Percentiles rank a stretch among this genome's conserved stretches.
phyloP scores from a whole-genome alignment of 2,888 invertebrate genomes.

The Stramonita haemastoma region DNA sequence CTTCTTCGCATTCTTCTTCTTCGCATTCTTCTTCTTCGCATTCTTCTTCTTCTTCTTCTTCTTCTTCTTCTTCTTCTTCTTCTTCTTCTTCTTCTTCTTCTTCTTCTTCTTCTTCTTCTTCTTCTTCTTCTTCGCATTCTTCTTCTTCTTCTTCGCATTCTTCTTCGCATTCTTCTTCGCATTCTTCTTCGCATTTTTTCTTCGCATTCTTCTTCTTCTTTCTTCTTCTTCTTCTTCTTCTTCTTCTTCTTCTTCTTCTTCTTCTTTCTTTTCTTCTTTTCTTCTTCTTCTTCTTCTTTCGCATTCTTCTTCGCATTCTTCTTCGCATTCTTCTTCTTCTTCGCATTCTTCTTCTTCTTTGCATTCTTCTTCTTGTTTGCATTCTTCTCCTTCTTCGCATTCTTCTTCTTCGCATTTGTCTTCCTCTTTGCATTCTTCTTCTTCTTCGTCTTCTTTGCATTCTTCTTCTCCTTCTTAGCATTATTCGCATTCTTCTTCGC shows the following conservation, averaged over 20 bases:
- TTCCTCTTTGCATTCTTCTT: too few species aligned
- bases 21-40: not conserved
- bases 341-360: not conserved
- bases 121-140: not conserved
- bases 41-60: not conserved
- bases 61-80: not conserved
- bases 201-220: not conserved
- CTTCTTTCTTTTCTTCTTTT: too few species aligned
- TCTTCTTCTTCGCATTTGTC: too few species aligned
- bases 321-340: not conserved
- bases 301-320: not conserved
- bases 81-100: not conserved
- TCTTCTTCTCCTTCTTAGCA: not conserved
- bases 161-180: not conserved
- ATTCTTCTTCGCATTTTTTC: not conserved
- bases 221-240: not conserved
- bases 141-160: not conserved
- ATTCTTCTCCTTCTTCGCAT: too few species aligned
- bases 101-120: slow-evolving; percentile 7
- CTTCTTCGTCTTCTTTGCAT: too few species aligned
- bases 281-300: not conserved
- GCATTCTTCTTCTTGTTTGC: too few species aligned
- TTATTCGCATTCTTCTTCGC: too few species aligned
- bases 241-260: not conserved
- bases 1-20: not conserved